Conservation (phyloP, 1,140 invertebrate genomes). For the Helicoverpa zea region DNA sequence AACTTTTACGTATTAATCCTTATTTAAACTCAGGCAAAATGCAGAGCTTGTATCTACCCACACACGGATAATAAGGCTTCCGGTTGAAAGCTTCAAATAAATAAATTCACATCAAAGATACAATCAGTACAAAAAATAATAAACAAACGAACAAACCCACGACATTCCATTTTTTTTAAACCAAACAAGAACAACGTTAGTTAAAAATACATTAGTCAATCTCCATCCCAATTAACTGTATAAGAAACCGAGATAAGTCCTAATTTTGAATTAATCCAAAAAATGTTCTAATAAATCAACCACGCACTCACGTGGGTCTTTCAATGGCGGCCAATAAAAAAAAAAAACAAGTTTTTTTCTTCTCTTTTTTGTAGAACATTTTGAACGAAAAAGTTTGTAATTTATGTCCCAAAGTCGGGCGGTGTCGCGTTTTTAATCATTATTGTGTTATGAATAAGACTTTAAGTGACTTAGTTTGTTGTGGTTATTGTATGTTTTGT, state of each 20-base stretch:
- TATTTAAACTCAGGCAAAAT: not conserved
- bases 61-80: not conserved
- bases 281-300: constrained; percentile 71
- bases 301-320: constrained; percentile 64
- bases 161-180: not conserved
- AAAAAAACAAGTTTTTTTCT: not conserved
- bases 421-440: constrained; percentile 3
- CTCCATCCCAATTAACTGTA: constrained; percentile 65
- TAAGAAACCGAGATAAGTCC: constrained; percentile 63
- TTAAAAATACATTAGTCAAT: constrained; percentile 77
- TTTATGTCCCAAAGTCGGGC: constrained; percentile 27
- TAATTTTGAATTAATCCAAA: constrained; percentile 78
- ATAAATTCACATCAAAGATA: not conserved
- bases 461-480: constrained; percentile 8
- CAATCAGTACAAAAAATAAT: not conserved
- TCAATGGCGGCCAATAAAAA: constrained; percentile 54
- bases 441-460: constrained; percentile 19
- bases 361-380: not conserved
- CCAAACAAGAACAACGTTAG: constrained; percentile 56
- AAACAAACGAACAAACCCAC: not conserved
- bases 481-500: not conserved
- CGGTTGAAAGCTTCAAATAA: too few species aligned
- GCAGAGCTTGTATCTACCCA: not conserved
- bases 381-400: constrained; percentile 26
- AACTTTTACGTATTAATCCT: not conserved